A percentile compares a stretch with the other conserved stretches of the same genome.
Conservation (phyloP, 2,113 vertebrate species). For the Malurus elegans region DNA sequence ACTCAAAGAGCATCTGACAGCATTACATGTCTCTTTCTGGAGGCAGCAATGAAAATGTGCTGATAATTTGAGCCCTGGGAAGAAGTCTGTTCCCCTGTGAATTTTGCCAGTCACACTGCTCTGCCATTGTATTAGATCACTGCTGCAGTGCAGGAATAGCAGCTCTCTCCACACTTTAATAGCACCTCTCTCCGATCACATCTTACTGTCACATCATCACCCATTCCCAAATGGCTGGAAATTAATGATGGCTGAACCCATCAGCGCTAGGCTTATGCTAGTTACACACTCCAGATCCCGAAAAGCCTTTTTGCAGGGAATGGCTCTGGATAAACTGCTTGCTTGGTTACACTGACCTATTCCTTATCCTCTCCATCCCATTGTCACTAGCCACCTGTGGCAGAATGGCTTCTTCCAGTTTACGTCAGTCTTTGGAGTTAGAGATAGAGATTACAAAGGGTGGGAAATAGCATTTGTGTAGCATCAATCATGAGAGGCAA, state of each 20-base stretch:
- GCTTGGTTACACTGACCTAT: not conserved
- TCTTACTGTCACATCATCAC: constrained; percentile 32
- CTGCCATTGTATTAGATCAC: constrained; percentile 63
- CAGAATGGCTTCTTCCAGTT: not conserved
- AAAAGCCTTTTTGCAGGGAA: not conserved
- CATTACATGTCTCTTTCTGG: constrained; percentile 56
- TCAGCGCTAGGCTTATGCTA: not conserved
- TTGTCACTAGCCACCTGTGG: not conserved
- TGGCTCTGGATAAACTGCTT: not conserved
- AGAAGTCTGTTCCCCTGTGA: constrained; percentile 56
- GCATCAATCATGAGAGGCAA: not conserved
- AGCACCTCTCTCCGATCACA: constrained; percentile 14
- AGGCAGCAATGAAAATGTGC: constrained; percentile 62
- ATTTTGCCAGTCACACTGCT: constrained; percentile 49
- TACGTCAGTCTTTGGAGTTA: not conserved
- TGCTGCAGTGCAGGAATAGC: constrained; percentile 46
- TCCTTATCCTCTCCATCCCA: not conserved
- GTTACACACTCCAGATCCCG: not conserved
- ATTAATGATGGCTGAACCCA: not conserved
- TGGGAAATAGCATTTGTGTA: not conserved
- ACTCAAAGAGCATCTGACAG: constrained; percentile 70
- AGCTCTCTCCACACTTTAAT: constrained; percentile 40
- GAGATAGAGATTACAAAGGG: not conserved
- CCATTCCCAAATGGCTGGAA: constrained; percentile 30
- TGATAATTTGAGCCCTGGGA: constrained; percentile 73